A percentile compares a stretch with the other conserved stretches of the same genome.
Conservation (phyloP, 2,113 vertebrate species). For the Falco punctatus region DNA sequence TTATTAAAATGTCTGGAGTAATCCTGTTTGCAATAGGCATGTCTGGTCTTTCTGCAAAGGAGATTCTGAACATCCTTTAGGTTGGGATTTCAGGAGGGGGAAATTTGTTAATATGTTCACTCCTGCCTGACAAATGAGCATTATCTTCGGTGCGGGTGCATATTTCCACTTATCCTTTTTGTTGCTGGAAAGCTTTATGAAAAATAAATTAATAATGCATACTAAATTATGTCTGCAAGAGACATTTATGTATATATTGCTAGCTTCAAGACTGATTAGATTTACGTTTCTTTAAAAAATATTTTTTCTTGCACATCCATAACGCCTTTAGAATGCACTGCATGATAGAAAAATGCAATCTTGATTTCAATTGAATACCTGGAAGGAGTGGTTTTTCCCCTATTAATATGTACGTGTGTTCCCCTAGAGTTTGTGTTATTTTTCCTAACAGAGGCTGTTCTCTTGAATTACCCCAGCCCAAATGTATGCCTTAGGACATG, state of each 20-base stretch:
- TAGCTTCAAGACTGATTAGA: slow-evolving; percentile 78
- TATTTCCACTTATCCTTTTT: slow-evolving; percentile 71
- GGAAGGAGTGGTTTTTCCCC: neutral
- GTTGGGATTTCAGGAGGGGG: slow-evolving; percentile 12
- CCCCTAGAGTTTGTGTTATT: slow-evolving; percentile 11
- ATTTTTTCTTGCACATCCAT: neutral
- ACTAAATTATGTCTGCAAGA: slow-evolving; percentile 80
- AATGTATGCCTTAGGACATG: neutral
- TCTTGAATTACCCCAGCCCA: slow-evolving; percentile 23
- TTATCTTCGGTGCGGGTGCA: slow-evolving; percentile 55
- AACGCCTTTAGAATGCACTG: slow-evolving; percentile 4
- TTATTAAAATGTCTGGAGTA: slow-evolving; percentile 43
- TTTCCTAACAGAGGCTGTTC: slow-evolving; percentile 16
- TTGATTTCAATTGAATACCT: slow-evolving; percentile 2
- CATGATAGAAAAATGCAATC: neutral
- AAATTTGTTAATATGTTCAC: slow-evolving; percentile 57
- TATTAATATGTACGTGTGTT: slow-evolving; percentile 20
- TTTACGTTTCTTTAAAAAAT: slow-evolving; percentile 72
- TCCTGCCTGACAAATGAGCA: slow-evolving; percentile 70
- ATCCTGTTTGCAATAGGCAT: slow-evolving; percentile 24
- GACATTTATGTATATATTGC: slow-evolving; percentile 77
- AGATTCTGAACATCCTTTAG: slow-evolving; percentile 33
- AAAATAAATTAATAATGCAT: slow-evolving; percentile 84
- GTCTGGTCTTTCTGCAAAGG: slow-evolving; percentile 24
- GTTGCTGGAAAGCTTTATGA: slow-evolving; percentile 76